Percentiles rank a stretch among this genome's conserved stretches.
These are phyloP conservation scores for Chionis minor DNA, from an alignment of 2,113 vertebrate genomes.

Conservation along the genomic window DNA sequence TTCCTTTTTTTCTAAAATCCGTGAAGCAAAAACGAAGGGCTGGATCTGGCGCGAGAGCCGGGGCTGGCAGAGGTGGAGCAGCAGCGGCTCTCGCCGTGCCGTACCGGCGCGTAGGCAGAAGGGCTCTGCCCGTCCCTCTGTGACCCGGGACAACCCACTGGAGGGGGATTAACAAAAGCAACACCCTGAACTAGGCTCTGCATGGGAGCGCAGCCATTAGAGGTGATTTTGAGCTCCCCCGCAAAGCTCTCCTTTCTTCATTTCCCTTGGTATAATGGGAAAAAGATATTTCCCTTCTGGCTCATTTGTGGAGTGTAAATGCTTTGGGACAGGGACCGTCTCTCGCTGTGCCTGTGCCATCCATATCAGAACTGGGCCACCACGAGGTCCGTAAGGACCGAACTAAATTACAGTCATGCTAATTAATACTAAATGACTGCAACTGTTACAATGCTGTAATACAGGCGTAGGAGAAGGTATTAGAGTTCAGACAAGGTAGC, in stretches of 20 bases:
- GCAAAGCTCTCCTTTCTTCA: neutral
- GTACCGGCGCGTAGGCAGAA: rapidly evolving
- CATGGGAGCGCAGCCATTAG: neutral
- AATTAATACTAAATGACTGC: slow-evolving; percentile 14
- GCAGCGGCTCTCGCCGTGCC: rapidly evolving
- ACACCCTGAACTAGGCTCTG: neutral
- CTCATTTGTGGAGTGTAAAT: neutral
- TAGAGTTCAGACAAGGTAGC: neutral
- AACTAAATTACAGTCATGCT: neutral
- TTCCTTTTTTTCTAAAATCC: neutral
- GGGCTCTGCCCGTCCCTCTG: neutral
- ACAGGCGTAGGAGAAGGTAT: neutral
- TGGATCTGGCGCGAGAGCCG: rapidly evolving
- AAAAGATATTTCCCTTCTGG: slow-evolving; percentile 18
- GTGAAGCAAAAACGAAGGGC: neutral
- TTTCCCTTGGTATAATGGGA: neutral
- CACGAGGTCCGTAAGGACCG: neutral
- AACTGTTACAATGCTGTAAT: neutral
- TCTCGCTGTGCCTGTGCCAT: neutral
- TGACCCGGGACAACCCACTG: neutral
- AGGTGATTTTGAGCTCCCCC: neutral
- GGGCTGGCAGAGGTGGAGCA: neutral
- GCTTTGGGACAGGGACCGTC: neutral
- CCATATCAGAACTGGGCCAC: neutral
- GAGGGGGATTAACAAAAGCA: neutral